Evolutionary conservation across 2,888 invertebrate species (phyloP), one percentile per base, ranked within the genome.

Genomic region (Dorcus hopei): DNA sequence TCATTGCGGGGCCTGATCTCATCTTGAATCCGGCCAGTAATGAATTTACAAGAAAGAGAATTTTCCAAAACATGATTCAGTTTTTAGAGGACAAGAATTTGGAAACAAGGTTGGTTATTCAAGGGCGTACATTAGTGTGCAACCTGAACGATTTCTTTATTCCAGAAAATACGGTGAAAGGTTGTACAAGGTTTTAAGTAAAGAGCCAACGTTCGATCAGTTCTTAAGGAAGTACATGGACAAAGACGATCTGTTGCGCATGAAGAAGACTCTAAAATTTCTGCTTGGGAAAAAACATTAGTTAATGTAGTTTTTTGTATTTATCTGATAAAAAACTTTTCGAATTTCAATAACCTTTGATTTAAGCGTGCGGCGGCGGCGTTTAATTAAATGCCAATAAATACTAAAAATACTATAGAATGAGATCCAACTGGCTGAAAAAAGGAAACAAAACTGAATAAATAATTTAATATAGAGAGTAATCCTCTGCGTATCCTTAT

Each of bases 1-100:
- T 88, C 58, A 80, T 85, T 68, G 81, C 86, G 61, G 86, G 87
- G 33, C 82, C 87, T 0, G 83, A 83, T 16, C 77, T 81, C 38
- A 80, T 84, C 49, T 75, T 89, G 59, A 81, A 84, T 66, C 79
- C 81, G 3, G 72, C 77, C 45, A 79, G 79, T 2, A 83, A 82
- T n/a, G 84, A 82, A 41, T 66, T 72, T 51, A 84, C 84, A 1
- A 74, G 84, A 14, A 74, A 74, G 9, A 77, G 80, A 61, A 78
- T 82, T 4, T 76, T 85, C 26, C 68, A 78, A 1, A 74, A 82
- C 3, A 77, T 85, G 65, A 77, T 81, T 0, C 72, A 73, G n/a
- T 77, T 85, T 63, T 72, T 85, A 1, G 79, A 81, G 9, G 85
- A 85, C 65, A 83, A 81, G 70, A 79, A 76, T 66, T 72, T 76